These are phyloP conservation scores for Schizotus pectinicornis DNA, from an alignment of 2,888 invertebrate genomes.

Conservation along the genomic window DNA sequence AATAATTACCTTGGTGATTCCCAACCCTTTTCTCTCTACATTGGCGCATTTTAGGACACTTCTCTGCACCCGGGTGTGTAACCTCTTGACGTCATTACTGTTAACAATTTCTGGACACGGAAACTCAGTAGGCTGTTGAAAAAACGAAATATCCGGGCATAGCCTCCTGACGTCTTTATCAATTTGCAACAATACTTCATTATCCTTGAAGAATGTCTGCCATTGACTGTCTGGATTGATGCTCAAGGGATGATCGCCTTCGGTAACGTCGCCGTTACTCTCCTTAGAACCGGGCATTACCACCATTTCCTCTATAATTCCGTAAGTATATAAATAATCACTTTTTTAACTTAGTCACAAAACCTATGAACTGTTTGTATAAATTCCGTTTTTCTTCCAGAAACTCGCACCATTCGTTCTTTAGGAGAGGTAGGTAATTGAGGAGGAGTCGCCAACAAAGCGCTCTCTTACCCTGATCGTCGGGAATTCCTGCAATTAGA, in stretches of 20 bases:
- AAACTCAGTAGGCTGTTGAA: slow-evolving; percentile 92
- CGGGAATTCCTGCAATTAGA: slow-evolving; percentile 77
- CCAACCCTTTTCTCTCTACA: slow-evolving; percentile 85
- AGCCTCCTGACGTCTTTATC: slow-evolving; percentile 95
- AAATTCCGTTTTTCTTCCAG: slow-evolving; percentile 77
- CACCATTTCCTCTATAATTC: slow-evolving; percentile 79
- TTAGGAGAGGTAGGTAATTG: slow-evolving; percentile 80
- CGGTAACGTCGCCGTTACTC: slow-evolving; percentile 66
- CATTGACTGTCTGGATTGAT: slow-evolving; percentile 96
- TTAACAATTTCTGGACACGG: slow-evolving; percentile 84
- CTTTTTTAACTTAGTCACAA: background rate
- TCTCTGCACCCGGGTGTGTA: slow-evolving; percentile 88
- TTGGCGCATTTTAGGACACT: slow-evolving; percentile 86
- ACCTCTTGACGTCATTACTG: slow-evolving; percentile 79
- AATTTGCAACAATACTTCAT: slow-evolving; percentile 96
- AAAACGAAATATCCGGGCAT: slow-evolving; percentile 97
- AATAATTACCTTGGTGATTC: slow-evolving; percentile 80
- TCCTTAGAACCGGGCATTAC: slow-evolving; percentile 76
- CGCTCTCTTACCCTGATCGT: slow-evolving; percentile 81
- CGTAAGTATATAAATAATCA: slow-evolving; percentile 1
- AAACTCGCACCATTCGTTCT: slow-evolving; percentile 70
- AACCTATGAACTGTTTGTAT: slow-evolving; percentile 82
- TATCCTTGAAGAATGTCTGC: slow-evolving; percentile 96
- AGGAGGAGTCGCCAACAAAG: slow-evolving; percentile 89
- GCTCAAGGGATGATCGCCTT: slow-evolving; percentile 88